These are phyloP conservation scores for Drosophila pallidifrons DNA, from an alignment of 1,140 invertebrate species.

Conservation along the genomic window DNA sequence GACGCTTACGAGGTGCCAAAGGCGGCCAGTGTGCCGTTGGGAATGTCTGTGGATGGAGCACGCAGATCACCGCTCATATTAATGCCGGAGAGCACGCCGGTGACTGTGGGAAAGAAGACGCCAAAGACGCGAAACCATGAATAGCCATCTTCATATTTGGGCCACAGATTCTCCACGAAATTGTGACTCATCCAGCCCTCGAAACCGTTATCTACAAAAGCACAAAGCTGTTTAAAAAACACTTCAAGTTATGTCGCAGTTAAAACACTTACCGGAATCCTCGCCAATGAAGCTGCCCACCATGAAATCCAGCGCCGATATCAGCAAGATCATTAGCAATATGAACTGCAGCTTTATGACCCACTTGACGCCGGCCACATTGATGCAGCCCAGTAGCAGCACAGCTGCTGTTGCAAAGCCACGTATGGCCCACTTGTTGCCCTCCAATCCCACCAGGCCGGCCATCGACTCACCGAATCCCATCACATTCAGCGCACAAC, in stretches of 20 bases:
- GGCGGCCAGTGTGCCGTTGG: slow-evolving; percentile 96
- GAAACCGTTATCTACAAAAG: slow-evolving; percentile 90
- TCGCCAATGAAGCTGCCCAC: slow-evolving; percentile 93
- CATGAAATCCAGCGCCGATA: slow-evolving; percentile 95
- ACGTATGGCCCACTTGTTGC: slow-evolving; percentile 90
- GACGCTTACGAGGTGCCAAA: slow-evolving; percentile 91
- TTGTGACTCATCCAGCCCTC: slow-evolving; percentile 93
- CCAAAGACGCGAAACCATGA: slow-evolving; percentile 97
- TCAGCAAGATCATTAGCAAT: slow-evolving; percentile 92
- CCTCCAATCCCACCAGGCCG: slow-evolving; percentile 90
- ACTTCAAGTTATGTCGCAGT: no score
- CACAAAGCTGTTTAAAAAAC: background rate
- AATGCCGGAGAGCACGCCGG: slow-evolving; percentile 97
- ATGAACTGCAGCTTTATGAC: slow-evolving; percentile 96
- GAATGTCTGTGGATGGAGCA: slow-evolving; percentile 96
- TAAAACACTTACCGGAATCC: slow-evolving; percentile 86
- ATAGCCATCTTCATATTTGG: slow-evolving; percentile 91
- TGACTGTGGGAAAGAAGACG: slow-evolving; percentile 97
- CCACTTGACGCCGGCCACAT: slow-evolving; percentile 97
- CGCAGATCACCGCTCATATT: slow-evolving; percentile 99
- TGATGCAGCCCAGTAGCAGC: slow-evolving; percentile 93
- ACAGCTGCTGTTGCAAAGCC: slow-evolving; percentile 93
- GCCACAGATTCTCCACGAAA: slow-evolving; percentile 93
- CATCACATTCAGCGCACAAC: slow-evolving; percentile 96
- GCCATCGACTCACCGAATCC: slow-evolving; percentile 98